phyloP scores from a whole-genome alignment of 23 tunicate genomes.

The Phallusia fumigata region DNA sequence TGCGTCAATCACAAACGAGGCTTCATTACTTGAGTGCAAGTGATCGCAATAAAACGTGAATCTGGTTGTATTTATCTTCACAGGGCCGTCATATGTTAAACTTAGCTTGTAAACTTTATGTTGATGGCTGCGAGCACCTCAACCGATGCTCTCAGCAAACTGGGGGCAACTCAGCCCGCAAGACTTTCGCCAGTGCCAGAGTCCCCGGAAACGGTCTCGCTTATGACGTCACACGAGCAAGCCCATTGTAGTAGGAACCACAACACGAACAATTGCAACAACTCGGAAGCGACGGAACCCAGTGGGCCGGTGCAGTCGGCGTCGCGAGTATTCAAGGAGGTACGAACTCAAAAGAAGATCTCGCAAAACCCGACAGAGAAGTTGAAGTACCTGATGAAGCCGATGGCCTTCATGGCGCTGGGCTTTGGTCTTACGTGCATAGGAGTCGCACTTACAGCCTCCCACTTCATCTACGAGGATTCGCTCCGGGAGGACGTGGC shows the following conservation, averaged over 20 bases:
- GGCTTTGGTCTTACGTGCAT: conserved; percentile 45
- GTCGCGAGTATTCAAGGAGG: background rate
- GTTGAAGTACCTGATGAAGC: conserved; percentile 58
- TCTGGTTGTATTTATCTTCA: no score
- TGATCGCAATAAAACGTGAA: no score
- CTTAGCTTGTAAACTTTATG: no score
- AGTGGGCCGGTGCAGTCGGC: background rate
- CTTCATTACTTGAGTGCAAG: no score
- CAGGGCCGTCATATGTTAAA: no score
- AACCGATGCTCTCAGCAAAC: no score
- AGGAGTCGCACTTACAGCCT: conserved; percentile 63
- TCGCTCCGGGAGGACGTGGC: background rate
- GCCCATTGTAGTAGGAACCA: background rate
- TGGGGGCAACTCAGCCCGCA: no score
- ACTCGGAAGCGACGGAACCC: background rate
- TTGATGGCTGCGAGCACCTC: no score
- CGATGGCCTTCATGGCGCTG: conserved; percentile 32
- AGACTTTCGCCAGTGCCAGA: no score
- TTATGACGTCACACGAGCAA: background rate
- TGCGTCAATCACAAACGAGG: no score
- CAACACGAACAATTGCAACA: conserved; percentile 6
- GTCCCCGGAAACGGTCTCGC: background rate
- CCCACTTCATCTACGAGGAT: conserved; percentile 78
- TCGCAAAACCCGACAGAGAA: conserved; percentile 21
- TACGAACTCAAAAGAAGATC: background rate